Evolutionary conservation across 2,888 invertebrate genomes (phyloP), one percentile per base, ranked within the genome.

Genomic region (Lycophotia porphyrea): DNA sequence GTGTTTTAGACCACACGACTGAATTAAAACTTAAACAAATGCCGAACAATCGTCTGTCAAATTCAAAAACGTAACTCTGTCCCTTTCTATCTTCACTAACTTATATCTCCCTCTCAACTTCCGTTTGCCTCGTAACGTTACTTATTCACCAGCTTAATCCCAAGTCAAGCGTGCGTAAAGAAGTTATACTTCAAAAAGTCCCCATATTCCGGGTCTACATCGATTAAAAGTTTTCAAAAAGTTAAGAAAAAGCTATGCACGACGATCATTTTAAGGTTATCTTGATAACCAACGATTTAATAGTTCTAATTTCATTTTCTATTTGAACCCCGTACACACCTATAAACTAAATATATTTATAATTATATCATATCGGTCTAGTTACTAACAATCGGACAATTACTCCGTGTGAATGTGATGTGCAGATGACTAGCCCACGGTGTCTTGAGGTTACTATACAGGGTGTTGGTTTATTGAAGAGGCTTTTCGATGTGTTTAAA

Each of bases 301-400:
- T n/a, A 15, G 36, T 55, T 63, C 39, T 63, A 39, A 63, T 63
- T 67, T 68, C 31, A 21, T 68, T 76, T 76, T 55, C 44, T 18
- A 31, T 5, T 13, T 34, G 31, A 64, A 36, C 49, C 8, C 31
- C 5, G 31, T 52, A n/a, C 8, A 67, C 18, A 13, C n/a, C 11
- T 27, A 61, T 21, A 15, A 7, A n/a, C 0, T 47, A 52, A 79
- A 60, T 24, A 76, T 75, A 66, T 79, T 83, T 80, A 42, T 86
- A 86, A 86, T 86, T 85, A 83, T 78, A 80, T 80, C 73, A 87
- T 78, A 84, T 74, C 70, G 85, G 71, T 86, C 85, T 74, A 80
- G 85, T 86, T 83, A 69, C 72, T 44, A 78, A 85, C 87, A 87
- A 85, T 82, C 69, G 76, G 52, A 77, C 84, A 79, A 87, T 87